Conservation (phyloP, 37 sponge, comb jelly and placozoan species). For the Tethya wilhelma region DNA sequence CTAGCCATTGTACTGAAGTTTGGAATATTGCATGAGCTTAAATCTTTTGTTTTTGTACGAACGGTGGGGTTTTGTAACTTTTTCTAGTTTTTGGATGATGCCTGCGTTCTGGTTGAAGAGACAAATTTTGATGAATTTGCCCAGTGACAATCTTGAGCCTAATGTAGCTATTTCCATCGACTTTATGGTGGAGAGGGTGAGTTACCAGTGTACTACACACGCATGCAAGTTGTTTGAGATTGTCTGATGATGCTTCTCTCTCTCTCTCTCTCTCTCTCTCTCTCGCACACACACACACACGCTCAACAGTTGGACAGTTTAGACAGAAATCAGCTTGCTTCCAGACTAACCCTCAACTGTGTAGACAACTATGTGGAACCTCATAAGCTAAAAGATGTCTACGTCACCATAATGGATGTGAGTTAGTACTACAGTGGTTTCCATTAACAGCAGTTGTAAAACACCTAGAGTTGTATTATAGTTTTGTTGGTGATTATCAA, state of each 20-base stretch:
- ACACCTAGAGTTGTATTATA: background rate
- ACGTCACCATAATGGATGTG: conserved; percentile 96
- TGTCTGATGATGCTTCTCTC: background rate
- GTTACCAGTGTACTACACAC: too few relatives aligned
- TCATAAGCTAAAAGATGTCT: conserved; percentile 80
- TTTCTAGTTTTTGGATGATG: conserved; percentile 75
- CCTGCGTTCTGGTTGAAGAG: conserved; percentile 91
- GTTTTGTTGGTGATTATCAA: background rate
- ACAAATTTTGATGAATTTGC: conserved; percentile 79
- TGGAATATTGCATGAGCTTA: background rate
- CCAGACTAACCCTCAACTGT: conserved; percentile 90
- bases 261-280: background rate
- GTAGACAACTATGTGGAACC: conserved; percentile 88
- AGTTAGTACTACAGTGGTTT: too few relatives aligned
- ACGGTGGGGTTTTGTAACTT: background rate
- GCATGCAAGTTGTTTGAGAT: background rate
- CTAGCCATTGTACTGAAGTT: too few relatives aligned
- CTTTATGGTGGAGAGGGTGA: conserved; percentile 97
- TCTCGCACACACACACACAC: too few relatives aligned
- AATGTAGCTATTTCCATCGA: conserved; percentile 93
- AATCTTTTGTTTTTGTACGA: background rate
- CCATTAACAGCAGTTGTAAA: too few relatives aligned
- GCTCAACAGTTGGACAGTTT: conserved; percentile 78
- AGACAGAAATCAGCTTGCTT: conserved; percentile 78
- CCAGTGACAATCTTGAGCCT: conserved; percentile 75